Percentiles rank a stretch among this genome's conserved stretches.
Evolutionary conservation across 1,140 invertebrate species (phyloP).

Genomic region (Xylocopa sonorina): DNA sequence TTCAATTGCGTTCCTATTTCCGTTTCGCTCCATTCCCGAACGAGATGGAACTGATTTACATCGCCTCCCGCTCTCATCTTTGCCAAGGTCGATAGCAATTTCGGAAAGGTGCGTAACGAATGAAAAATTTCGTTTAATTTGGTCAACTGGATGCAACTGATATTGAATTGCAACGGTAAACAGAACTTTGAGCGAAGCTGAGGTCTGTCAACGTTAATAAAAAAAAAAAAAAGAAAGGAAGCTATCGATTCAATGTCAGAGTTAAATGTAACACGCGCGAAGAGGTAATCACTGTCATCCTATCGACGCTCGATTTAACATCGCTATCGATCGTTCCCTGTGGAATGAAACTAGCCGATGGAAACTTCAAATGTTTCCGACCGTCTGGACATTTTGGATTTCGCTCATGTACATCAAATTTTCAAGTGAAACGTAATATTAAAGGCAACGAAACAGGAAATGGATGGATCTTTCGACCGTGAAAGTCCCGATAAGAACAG

Average conservation of each 20-base stretch:
- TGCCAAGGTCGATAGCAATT: not conserved
- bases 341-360: constrained; percentile 6
- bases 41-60: not conserved
- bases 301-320: constrained; percentile 7
- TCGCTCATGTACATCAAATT: constrained; percentile 63
- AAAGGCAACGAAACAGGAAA: constrained; percentile 2
- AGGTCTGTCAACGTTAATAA: not conserved
- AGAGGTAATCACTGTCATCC: not conserved
- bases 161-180: not conserved
- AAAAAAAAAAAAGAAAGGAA: not conserved
- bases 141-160: not conserved
- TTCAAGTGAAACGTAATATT: constrained; percentile 59
- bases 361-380: constrained; percentile 61
- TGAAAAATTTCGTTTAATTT: not conserved
- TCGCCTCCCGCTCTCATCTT: not conserved
- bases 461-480: constrained; percentile 41
- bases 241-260: not conserved
- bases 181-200: not conserved
- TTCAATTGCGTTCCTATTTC: constrained; percentile 5
- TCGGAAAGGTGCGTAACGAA: not conserved
- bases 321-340: not conserved
- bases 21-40: not conserved
- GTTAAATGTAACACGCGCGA: not conserved
- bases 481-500: constrained; percentile 33
- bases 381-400: constrained; percentile 52